Percentiles rank a stretch among this genome's conserved stretches.
These are phyloP conservation scores for Calycopis cecrops DNA, from an alignment of 1,140 invertebrate species.

Conservation along the genomic window DNA sequence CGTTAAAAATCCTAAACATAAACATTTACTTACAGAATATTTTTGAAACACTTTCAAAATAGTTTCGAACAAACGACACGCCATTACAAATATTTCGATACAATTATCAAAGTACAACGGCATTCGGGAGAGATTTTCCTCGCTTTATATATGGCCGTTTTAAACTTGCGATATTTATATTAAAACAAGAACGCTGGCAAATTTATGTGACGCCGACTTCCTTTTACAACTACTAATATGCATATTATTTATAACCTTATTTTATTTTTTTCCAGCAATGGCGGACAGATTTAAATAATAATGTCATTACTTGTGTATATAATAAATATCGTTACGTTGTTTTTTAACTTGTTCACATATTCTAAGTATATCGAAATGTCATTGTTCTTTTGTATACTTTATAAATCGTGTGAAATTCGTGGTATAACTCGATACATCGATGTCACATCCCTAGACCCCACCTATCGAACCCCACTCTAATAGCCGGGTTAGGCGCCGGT, in stretches of 20 bases:
- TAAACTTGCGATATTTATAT: background rate
- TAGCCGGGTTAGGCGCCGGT: conserved; percentile 46
- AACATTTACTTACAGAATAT: too few species aligned
- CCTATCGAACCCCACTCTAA: conserved; percentile 42
- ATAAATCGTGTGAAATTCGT: conserved; percentile 27
- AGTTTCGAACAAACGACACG: too few species aligned
- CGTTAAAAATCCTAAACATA: too few species aligned
- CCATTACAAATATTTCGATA: background rate
- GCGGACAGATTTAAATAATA: too few species aligned
- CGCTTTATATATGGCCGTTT: background rate
- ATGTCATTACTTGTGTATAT: background rate
- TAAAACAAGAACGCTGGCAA: conserved; percentile 6
- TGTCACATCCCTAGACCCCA: conserved; percentile 27
- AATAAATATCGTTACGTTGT: conserved; percentile 1
- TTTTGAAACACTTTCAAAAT: too few species aligned
- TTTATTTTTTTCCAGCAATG: background rate
- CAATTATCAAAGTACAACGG: background rate
- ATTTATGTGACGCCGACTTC: conserved; percentile 5
- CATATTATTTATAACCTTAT: conserved; percentile 3
- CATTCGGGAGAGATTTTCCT: background rate
- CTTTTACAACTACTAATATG: conserved; percentile 4
- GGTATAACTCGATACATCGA: conserved; percentile 24
- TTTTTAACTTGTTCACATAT: background rate
- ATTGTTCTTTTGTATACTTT: background rate
- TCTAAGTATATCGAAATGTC: background rate